Conservation (phyloP, 2,797 vertebrate genomes). For the Cossypha polioptera region DNA sequence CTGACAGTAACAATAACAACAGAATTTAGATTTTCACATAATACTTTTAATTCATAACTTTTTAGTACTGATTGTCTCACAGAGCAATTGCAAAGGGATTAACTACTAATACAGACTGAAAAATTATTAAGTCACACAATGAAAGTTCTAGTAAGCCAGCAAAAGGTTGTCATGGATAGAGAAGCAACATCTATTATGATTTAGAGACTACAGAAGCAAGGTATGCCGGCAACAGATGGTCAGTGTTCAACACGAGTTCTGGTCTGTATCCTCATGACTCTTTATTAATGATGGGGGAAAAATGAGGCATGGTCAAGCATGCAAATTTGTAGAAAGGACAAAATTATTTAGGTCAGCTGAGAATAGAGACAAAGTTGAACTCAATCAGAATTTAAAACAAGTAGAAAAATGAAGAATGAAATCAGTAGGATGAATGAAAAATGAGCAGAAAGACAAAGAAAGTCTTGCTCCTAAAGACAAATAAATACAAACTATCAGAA, state of each 20-base stretch:
- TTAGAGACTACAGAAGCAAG: neutral
- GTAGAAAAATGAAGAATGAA: neutral
- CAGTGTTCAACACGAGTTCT: neutral
- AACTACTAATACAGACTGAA: neutral
- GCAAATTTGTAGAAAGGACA: neutral
- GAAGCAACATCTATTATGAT: neutral
- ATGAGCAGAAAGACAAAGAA: neutral
- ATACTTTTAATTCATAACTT: neutral
- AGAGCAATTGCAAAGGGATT: neutral
- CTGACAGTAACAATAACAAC: neutral
- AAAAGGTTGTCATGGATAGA: neutral
- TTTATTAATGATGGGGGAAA: neutral
- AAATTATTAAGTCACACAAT: neutral
- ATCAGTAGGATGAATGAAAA: neutral
- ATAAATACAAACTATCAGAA: neutral
- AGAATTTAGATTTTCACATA: neutral
- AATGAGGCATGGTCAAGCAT: neutral
- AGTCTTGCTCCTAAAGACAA: neutral
- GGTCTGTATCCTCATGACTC: neutral
- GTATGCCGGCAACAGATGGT: neutral
- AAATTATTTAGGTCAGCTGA: neutral
- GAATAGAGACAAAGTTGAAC: neutral
- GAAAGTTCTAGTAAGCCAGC: neutral
- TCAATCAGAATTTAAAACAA: neutral
- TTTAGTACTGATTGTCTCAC: neutral